These are phyloP conservation scores for Gymnoscopelus microlampas DNA, from an alignment of 2,797 vertebrate genomes.

Conservation along the genomic window DNA sequence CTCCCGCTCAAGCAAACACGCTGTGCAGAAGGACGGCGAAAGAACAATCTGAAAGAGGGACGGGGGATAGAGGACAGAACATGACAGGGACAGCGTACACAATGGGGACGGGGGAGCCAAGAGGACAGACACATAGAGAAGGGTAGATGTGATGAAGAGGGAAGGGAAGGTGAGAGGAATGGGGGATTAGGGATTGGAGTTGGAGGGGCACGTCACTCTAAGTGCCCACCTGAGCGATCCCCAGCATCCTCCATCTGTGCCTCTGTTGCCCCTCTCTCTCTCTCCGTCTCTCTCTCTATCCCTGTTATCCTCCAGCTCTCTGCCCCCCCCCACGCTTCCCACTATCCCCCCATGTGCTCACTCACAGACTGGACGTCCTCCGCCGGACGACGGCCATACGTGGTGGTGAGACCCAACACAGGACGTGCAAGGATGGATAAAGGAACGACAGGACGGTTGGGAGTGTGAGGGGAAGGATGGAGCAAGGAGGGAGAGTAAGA, in stretches of 20 bases:
- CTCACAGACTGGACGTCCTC: constrained; percentile 19
- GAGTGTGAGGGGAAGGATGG: constrained; percentile 16
- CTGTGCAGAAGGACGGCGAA: constrained; percentile 18
- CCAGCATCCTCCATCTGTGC: constrained; percentile 66
- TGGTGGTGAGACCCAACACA: not conserved
- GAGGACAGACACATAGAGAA: constrained; percentile 30
- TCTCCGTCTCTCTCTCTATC: constrained; percentile 3
- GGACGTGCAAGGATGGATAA: constrained; percentile 15
- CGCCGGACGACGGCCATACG: too few species aligned
- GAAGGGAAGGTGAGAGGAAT: constrained; percentile 7
- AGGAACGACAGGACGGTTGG: not conserved
- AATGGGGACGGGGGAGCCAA: not conserved
- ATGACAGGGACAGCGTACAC: not conserved
- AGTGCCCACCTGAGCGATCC: constrained; percentile 74
- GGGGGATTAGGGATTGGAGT: constrained; percentile 16
- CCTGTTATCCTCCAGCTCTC: constrained; percentile 28
- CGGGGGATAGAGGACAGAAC: constrained; percentile 8
- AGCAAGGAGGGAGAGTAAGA: constrained; percentile 42
- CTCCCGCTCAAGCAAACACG: constrained; percentile 31
- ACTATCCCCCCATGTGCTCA: constrained; percentile 42
- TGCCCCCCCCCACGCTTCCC: constrained; percentile 51
- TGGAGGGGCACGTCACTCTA: constrained; percentile 12
- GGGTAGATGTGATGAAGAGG: not conserved
- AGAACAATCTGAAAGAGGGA: constrained; percentile 38
- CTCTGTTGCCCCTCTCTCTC: constrained; percentile 8